A percentile compares a stretch with the other conserved stretches of the same genome.
Conservation (phyloP, 2,888 invertebrate genomes). For the Horisme vitalbata region DNA sequence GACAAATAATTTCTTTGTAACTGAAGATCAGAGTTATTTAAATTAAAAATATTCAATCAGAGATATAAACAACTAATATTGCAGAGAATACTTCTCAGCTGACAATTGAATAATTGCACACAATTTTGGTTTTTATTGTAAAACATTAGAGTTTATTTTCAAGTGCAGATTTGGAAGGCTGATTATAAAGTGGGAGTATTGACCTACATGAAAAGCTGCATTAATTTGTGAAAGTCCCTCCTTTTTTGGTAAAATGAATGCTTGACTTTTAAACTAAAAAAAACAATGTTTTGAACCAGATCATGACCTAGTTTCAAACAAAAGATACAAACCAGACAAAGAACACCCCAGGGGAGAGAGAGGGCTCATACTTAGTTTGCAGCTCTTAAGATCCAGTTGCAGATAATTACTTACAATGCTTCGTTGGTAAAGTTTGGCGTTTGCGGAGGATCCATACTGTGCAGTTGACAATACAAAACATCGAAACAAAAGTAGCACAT, state of each 20-base stretch:
- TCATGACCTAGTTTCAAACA: constrained; percentile 53
- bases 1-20: too few relatives aligned
- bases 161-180: constrained; percentile 32
- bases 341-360: constrained; percentile 31
- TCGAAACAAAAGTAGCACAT: constrained; percentile 99
- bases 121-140: constrained; percentile 31
- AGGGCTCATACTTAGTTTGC: too few relatives aligned
- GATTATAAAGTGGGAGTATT: constrained; percentile 35
- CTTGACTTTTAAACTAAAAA: too few relatives aligned
- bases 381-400: constrained; percentile 21
- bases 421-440: constrained; percentile 97
- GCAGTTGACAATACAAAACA: constrained; percentile 96
- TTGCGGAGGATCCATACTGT: constrained; percentile 95
- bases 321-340: constrained; percentile 50
- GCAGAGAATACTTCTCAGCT: constrained; percentile 7
- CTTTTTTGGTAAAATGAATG: neutral
- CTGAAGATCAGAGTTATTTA: too few relatives aligned
- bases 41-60: neutral
- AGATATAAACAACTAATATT: constrained; percentile 12
- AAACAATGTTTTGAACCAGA: constrained; percentile 12
- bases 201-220: constrained; percentile 26
- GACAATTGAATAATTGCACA: constrained; percentile 11
- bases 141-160: constrained; percentile 30
- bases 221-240: neutral
- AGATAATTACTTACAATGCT: constrained; percentile 90